Conservation (phyloP, 2,113 vertebrate species). For the Erythrocercus mccallii region DNA sequence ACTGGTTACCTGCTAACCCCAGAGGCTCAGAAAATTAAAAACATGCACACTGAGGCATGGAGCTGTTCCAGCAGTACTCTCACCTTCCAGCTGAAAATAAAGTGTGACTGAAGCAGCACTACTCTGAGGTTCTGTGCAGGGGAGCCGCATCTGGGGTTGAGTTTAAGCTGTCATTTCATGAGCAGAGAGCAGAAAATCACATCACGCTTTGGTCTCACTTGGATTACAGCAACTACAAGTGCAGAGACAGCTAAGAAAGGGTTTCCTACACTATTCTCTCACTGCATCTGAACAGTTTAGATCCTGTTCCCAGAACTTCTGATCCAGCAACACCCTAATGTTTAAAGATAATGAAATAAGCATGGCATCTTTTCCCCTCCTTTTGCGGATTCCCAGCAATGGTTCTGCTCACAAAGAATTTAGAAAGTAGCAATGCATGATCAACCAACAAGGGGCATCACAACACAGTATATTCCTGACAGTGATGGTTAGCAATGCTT, state of each 20-base stretch:
- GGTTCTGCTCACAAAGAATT: background rate
- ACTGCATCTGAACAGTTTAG: background rate
- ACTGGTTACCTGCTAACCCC: background rate
- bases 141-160: background rate
- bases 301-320: background rate
- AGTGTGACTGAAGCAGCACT: background rate
- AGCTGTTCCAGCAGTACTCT: background rate
- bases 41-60: background rate
- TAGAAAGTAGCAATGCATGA: background rate
- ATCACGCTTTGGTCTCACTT: background rate
- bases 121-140: background rate
- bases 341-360: background rate
- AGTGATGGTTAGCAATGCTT: background rate
- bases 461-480: background rate
- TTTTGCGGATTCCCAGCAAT: background rate
- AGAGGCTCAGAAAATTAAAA: background rate
- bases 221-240: background rate
- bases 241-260: background rate
- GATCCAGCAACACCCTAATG: background rate
- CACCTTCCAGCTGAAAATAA: background rate
- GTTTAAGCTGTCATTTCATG: background rate
- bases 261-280: background rate
- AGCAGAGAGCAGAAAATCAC: background rate
- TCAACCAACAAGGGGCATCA: background rate
- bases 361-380: background rate